These are phyloP conservation scores for Pampus argenteus DNA, from an alignment of 2,797 vertebrate species.

Conservation along the genomic window DNA sequence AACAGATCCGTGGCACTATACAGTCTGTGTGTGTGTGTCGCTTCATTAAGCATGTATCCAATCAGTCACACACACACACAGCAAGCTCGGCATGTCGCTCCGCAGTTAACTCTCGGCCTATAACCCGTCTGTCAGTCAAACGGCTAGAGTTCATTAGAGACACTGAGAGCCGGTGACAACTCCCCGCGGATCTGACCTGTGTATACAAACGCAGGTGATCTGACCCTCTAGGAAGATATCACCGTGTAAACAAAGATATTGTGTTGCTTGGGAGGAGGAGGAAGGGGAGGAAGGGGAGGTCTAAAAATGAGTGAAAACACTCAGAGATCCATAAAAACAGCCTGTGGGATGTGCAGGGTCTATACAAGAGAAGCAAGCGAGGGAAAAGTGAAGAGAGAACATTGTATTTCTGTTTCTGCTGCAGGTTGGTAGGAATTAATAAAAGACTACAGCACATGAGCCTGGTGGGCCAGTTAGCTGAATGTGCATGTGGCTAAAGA, in stretches of 20 bases:
- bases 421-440: conserved; percentile 49
- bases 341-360: conserved; percentile 31
- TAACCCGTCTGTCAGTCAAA: conserved; percentile 77
- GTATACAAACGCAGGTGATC: conserved; percentile 71
- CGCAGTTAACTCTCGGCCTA: conserved; percentile 60
- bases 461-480: conserved; percentile 32
- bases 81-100: conserved; percentile 44
- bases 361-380: conserved; percentile 22
- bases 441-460: conserved; percentile 17
- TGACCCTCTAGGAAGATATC: conserved; percentile 62
- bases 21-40: conserved; percentile 23
- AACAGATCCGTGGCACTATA: conserved; percentile 52
- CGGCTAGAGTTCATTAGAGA: conserved; percentile 78
- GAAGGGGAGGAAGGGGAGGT: too few species aligned
- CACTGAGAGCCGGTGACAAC: conserved; percentile 72
- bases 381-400: conserved; percentile 31
- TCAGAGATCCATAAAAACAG: conserved; percentile 48
- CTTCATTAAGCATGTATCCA: conserved; percentile 78
- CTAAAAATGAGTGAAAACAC: conserved; percentile 31
- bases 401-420: conserved; percentile 27
- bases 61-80: conserved; percentile 70
- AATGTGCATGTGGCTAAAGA: conserved; percentile 17
- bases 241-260: conserved; percentile 61
- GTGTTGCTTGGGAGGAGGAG: conserved; percentile 36
- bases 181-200: conserved; percentile 71